Percentiles rank a stretch among this genome's conserved stretches.
phyloP scores from a whole-genome alignment of 2,113 vertebrate genomes.

The Uropsilus gracilis region DNA sequence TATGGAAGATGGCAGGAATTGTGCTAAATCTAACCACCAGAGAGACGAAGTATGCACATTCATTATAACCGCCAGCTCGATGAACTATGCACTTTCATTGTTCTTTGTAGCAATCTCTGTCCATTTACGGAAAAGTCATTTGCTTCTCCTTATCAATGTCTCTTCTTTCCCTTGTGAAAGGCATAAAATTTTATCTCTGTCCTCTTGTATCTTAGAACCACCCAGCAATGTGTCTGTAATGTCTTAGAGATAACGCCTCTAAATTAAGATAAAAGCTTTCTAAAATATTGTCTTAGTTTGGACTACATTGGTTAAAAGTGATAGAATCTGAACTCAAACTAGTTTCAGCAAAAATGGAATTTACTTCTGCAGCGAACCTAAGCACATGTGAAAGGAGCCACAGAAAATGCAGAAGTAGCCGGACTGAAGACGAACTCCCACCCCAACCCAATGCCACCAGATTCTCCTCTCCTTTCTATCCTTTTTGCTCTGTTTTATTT shows the following conservation, averaged over 20 bases:
- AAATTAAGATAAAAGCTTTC: slow-evolving; percentile 50
- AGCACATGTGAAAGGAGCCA: background rate
- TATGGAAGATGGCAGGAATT: background rate
- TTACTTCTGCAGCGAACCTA: background rate
- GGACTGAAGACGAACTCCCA: background rate
- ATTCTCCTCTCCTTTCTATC: background rate
- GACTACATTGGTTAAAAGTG: background rate
- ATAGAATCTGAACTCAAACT: slow-evolving; percentile 11
- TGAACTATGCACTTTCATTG: background rate
- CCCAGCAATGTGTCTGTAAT: background rate
- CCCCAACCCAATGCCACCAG: background rate
- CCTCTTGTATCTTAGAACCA: background rate
- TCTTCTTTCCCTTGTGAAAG: background rate
- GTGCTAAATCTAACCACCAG: background rate
- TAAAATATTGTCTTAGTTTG: background rate
- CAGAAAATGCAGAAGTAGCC: background rate
- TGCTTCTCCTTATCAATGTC: background rate
- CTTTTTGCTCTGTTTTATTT: background rate
- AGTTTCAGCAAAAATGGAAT: background rate
- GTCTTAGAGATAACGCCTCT: background rate
- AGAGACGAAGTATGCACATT: background rate
- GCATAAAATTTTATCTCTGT: background rate
- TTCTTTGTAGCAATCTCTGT: background rate
- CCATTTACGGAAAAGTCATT: background rate
- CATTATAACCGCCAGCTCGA: background rate